These are phyloP conservation scores for Phymatocera aterrima DNA, from an alignment of 2,888 invertebrate species.

Conservation along the genomic window DNA sequence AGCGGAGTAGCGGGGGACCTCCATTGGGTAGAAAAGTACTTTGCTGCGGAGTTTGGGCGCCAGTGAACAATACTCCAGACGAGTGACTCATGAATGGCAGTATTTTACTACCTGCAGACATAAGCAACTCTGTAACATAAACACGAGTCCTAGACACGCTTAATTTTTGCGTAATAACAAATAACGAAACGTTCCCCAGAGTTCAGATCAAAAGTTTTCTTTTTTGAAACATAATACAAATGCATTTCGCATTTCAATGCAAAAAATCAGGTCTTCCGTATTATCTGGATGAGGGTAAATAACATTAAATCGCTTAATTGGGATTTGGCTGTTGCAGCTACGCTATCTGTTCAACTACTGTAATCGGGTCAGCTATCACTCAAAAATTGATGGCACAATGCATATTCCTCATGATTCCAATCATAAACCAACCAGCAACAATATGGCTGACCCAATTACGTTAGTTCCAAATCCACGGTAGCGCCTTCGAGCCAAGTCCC, in stretches of 20 bases:
- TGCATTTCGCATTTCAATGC: neutral
- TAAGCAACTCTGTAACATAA: slow-evolving; percentile 59
- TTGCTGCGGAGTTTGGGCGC: slow-evolving; percentile 68
- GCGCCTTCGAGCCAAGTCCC: too few species aligned
- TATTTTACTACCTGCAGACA: slow-evolving; percentile 77
- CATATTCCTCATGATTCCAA: too few species aligned
- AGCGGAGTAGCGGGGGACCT: slow-evolving; percentile 67
- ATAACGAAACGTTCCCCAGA: neutral
- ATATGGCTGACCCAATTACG: too few species aligned
- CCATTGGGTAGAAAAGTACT: slow-evolving; percentile 71
- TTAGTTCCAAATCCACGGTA: too few species aligned
- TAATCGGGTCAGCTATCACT: too few species aligned
- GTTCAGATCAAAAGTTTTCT: neutral
- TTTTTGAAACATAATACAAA: slow-evolving; percentile 36
- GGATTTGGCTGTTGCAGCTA: too few species aligned
- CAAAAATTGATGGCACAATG: too few species aligned
- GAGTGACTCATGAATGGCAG: slow-evolving; percentile 75
- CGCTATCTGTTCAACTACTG: too few species aligned
- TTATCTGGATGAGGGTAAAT: too few species aligned
- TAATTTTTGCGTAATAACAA: slow-evolving; percentile 7
- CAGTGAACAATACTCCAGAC: slow-evolving; percentile 64
- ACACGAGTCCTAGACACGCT: slow-evolving; percentile 36
- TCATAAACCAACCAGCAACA: too few species aligned
- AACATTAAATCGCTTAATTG: too few species aligned
- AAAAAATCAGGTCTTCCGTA: neutral